Conservation (phyloP, 2,888 invertebrate genomes). For the Nephrotoma appendiculata region DNA sequence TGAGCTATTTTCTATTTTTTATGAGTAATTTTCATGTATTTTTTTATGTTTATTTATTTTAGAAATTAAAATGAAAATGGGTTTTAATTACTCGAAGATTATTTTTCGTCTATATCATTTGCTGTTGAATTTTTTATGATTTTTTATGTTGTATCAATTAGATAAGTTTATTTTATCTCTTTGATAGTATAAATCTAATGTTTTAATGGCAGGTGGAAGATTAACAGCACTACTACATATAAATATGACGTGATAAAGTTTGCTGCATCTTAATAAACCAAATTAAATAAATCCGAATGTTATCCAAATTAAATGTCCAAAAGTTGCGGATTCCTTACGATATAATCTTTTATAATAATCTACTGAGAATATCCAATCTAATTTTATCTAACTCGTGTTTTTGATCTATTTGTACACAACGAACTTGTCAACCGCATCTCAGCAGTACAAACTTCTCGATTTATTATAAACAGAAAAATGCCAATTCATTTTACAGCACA, state of each 20-base stretch:
- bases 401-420: neutral
- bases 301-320: too few species aligned
- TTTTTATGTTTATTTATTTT: neutral
- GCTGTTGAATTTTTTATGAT: neutral
- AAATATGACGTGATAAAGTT: neutral
- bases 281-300: too few species aligned
- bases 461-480: neutral
- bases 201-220: neutral
- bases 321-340: neutral
- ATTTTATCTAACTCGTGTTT: neutral
- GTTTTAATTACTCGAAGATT: neutral
- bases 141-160: neutral
- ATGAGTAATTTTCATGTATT: neutral
- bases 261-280: neutral
- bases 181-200: neutral
- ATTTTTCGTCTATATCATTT: neutral
- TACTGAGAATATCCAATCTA: neutral
- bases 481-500: neutral
- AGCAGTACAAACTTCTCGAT: neutral
- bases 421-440: neutral
- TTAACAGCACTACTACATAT: neutral
- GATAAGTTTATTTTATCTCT: neutral
- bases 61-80: neutral
- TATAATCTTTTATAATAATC: neutral
- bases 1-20: neutral